phyloP scores from a whole-genome alignment of 2,888 invertebrate species.

The Orgyia antiqua region DNA sequence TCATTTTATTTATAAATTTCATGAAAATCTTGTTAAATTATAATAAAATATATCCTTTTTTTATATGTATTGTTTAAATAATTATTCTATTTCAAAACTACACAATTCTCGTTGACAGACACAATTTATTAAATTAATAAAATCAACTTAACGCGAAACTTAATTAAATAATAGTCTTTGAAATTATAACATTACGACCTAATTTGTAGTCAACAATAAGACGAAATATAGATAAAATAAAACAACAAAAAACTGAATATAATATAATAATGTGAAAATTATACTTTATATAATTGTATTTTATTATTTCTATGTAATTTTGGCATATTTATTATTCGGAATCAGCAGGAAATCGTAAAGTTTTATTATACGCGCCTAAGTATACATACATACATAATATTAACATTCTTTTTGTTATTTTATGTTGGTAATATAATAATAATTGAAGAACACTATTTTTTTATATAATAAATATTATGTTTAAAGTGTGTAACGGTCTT shows the following conservation, averaged over 20 bases:
- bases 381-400: conserved; percentile 21
- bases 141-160: neutral
- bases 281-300: conserved; percentile 14
- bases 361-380: conserved; percentile 20
- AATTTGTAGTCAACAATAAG: conserved; percentile 6
- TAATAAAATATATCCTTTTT: no score
- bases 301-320: conserved; percentile 14
- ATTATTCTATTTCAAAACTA: neutral
- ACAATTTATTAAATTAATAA: neutral
- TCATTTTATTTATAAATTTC: no score
- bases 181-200: no score
- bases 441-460: conserved; percentile 14
- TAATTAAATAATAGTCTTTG: no score
- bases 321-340: conserved; percentile 18
- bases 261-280: conserved; percentile 22
- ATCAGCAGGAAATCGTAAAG: conserved; percentile 26
- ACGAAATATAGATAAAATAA: conserved; percentile 20
- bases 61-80: no score
- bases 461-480: conserved; percentile 15
- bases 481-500: conserved; percentile 17
- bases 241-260: conserved; percentile 18
- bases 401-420: conserved; percentile 21
- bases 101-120: neutral
- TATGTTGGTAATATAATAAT: conserved; percentile 9
- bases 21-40: no score